These are phyloP conservation scores for Chromis chromis DNA, from an alignment of 2,797 vertebrate species.

Conservation along the genomic window DNA sequence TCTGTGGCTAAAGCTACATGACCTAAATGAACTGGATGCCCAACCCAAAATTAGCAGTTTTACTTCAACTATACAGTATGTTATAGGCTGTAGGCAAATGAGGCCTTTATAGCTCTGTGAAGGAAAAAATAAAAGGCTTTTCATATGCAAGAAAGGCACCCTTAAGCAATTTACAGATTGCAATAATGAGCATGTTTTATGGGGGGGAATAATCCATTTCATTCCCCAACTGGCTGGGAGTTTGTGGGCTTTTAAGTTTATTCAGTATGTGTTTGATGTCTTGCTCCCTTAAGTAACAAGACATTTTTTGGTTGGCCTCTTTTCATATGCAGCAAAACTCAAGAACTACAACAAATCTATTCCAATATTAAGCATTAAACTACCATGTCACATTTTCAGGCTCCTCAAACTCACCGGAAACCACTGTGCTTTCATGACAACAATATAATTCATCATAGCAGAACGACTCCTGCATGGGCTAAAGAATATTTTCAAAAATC, in stretches of 20 bases:
- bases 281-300: constrained; percentile 25
- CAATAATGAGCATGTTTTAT: constrained; percentile 62
- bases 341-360: constrained; percentile 50
- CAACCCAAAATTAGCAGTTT: constrained; percentile 47
- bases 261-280: constrained; percentile 25
- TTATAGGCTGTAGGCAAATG: constrained; percentile 43
- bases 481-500: constrained; percentile 44
- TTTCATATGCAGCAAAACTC: constrained; percentile 51
- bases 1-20: constrained; percentile 44
- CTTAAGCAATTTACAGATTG: constrained; percentile 82
- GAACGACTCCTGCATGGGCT: constrained; percentile 32
- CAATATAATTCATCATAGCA: constrained; percentile 43
- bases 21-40: constrained; percentile 48
- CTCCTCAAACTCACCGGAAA: constrained; percentile 61
- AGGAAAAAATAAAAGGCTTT: constrained; percentile 44
- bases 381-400: constrained; percentile 79
- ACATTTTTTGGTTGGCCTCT: constrained; percentile 41
- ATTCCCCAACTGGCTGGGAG: constrained; percentile 13
- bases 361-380: constrained; percentile 47
- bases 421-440: constrained; percentile 65
- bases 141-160: constrained; percentile 89
- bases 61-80: constrained; percentile 46
- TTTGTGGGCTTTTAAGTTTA: constrained; percentile 20
- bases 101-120: constrained; percentile 36
- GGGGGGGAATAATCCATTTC: constrained; percentile 19